Percentiles rank a stretch among this genome's conserved stretches.
phyloP scores from a whole-genome alignment of 2,888 invertebrate genomes.

The Zaprionus obscuricornis region DNA sequence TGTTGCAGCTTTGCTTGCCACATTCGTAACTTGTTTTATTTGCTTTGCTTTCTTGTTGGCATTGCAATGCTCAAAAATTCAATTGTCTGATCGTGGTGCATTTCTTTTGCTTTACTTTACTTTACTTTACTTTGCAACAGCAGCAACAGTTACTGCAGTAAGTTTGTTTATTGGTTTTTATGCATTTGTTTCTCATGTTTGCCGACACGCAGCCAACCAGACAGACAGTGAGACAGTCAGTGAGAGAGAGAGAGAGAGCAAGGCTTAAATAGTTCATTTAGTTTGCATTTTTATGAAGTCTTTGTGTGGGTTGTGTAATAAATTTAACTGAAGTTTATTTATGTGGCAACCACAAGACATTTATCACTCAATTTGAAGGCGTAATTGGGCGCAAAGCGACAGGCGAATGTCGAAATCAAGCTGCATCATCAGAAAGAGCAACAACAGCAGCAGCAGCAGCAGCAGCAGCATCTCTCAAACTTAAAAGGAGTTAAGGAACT shows the following conservation, averaged over 20 bases:
- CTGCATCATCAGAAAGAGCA: neutral
- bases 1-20: constrained; percentile 22
- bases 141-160: constrained; percentile 13
- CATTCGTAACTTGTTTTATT: no score
- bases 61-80: no score
- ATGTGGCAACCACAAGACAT: constrained; percentile 77
- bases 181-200: constrained; percentile 68
- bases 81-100: no score
- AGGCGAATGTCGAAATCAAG: constrained; percentile 44
- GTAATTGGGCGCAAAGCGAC: constrained; percentile 79
- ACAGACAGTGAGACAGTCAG: no score
- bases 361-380: constrained; percentile 80
- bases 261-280: constrained; percentile 76
- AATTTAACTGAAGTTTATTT: constrained; percentile 78
- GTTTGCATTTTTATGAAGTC: constrained; percentile 79
- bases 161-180: constrained; percentile 45
- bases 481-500: no score
- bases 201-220: no score
- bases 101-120: constrained; percentile 45
- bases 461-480: constrained; percentile 33
- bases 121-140: constrained; percentile 10
- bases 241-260: constrained; percentile 23
- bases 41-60: no score
- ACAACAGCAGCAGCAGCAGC: constrained; percentile 4
- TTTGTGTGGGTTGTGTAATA: constrained; percentile 80